phyloP scores from a whole-genome alignment of 2,888 invertebrate species.

The Cephus rjabovi region DNA sequence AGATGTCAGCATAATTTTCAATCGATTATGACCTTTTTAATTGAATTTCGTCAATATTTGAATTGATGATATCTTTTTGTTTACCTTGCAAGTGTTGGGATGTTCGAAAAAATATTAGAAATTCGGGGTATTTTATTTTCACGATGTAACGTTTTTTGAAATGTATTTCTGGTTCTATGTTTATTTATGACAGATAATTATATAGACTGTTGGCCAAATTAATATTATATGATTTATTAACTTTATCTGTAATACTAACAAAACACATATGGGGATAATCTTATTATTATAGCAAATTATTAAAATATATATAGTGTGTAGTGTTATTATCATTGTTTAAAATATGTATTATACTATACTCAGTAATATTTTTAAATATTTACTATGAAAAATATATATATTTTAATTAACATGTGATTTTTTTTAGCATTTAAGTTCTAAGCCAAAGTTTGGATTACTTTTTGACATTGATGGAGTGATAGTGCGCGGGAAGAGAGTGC shows the following conservation, averaged over 20 bases:
- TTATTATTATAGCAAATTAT: not conserved
- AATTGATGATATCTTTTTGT: not conserved
- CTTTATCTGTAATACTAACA: not conserved
- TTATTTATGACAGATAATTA: not conserved
- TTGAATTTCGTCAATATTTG: not conserved
- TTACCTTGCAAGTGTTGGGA: not conserved
- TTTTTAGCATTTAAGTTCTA: slow-evolving; percentile 50
- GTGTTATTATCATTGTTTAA: not conserved
- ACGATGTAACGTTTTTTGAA: no score
- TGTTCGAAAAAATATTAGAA: not conserved
- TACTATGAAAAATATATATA: not conserved
- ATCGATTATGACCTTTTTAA: not conserved
- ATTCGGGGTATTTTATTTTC: no score
- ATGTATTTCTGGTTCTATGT: not conserved
- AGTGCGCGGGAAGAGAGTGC: slow-evolving; percentile 71
- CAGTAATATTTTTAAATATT: not conserved
- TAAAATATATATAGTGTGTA: not conserved
- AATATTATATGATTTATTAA: not conserved
- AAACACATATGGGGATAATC: not conserved
- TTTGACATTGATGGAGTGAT: slow-evolving; percentile 79
- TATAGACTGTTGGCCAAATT: not conserved
- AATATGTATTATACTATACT: not conserved
- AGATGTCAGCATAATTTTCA: not conserved
- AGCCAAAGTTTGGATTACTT: slow-evolving; percentile 72
- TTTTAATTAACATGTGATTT: not conserved